A percentile compares a stretch with the other conserved stretches of the same genome.
Evolutionary conservation across 2,113 vertebrate species (phyloP).

Genomic region (Alaudala cheleensis): DNA sequence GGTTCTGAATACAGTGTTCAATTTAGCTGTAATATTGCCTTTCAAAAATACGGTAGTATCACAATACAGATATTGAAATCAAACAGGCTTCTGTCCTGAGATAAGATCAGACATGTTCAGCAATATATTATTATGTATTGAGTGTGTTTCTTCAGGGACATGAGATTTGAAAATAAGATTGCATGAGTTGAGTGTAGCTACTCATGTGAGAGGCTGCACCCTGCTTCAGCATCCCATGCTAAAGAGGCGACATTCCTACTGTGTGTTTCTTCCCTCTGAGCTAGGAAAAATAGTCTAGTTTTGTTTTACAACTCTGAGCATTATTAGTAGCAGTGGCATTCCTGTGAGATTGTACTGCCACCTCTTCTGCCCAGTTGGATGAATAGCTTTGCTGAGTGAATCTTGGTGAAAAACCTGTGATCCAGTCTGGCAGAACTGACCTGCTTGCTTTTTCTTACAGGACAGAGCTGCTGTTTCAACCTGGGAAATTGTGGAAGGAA

Average conservation of each 20-base stretch:
- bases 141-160: rapidly evolving
- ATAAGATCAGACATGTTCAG: background rate
- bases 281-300: background rate
- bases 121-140: rapidly evolving
- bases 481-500: slow-evolving; percentile 80
- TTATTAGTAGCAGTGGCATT: background rate
- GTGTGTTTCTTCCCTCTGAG: background rate
- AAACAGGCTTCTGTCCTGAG: background rate
- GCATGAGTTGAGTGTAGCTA: background rate
- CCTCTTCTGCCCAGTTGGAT: background rate
- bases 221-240: rapidly evolving
- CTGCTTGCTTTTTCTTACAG: slow-evolving; percentile 51
- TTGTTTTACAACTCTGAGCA: background rate
- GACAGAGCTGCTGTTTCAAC: slow-evolving; percentile 86
- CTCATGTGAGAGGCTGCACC: rapidly evolving
- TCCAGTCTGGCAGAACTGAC: background rate
- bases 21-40: background rate
- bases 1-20: background rate
- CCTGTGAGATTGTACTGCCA: background rate
- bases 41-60: background rate
- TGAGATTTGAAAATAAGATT: rapidly evolving
- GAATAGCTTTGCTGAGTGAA: background rate
- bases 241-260: background rate
- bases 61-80: background rate
- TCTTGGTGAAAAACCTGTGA: background rate